Base-by-base conservation (phyloP, 30 jellyfish, hydroid and myxozoan genomes). In the Pelagia noctiluca region DNA sequence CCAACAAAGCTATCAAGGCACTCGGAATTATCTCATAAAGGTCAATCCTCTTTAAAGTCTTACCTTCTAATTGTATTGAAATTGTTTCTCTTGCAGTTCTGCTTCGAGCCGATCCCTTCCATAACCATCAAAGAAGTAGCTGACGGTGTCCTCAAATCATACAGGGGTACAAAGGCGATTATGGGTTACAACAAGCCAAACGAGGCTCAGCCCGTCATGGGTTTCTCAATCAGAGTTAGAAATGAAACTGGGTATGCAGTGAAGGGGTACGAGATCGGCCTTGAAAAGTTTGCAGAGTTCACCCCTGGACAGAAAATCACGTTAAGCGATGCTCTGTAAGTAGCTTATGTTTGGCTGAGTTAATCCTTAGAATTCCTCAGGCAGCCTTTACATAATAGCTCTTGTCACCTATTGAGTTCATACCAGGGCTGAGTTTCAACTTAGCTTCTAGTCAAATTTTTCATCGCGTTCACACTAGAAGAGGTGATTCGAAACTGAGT, bases 81-180 rank as follows among this genome's bases (percentile, higher is more conserved):
- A n/a, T n/a, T n/a, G n/a, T 60, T 60, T 24, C 8, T 60, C 35
- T 57, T 77, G 37, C 33, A 94, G 99, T 94, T 31, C 70, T 94
- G 99, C 67, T 94, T 94, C 60, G 99, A 94, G 25, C 99, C 99
- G 2, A 75, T 70, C 31, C 99, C 99, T 23, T 53, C 94, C 12
- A 52, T 94, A 36, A 88, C 97, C n/a, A 94, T 94, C 87, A 84
- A 88, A 65, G 97, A 94, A 26, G 97, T 89, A 1, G 99, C 96
- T 16, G 95, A 94, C 48, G 46, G 72, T 11, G 35, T 82, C 67
- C 80, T 94, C 21, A 89, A 94, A 2, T 87, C 97, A n/a, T 94
- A 94, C 70, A 71, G 96, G 0, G 71, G 85, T 38, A 78, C 96
- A 7, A 30, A 65, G 57, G 53, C 93, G 0, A 71, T 94, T 23